Evolutionary conservation across 2,888 invertebrate species (phyloP).

Genomic region (Euzophera pinguis): DNA sequence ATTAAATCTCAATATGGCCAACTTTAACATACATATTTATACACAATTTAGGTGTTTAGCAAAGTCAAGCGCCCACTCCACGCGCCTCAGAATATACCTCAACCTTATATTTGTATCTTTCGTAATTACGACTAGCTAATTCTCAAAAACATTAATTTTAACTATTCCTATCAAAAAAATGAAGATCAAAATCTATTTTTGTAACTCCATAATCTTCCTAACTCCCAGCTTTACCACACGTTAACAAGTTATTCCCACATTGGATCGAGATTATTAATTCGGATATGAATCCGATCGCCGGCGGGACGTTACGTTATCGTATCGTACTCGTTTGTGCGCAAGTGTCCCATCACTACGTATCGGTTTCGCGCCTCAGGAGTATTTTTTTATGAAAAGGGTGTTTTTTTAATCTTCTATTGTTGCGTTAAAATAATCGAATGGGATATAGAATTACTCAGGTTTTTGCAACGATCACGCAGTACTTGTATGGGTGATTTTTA

Average conservation of each 20-base stretch:
- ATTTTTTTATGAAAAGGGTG: constrained; percentile 36
- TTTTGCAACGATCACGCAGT: not conserved
- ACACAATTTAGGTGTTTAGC: too few species aligned
- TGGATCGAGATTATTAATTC: constrained; percentile 70
- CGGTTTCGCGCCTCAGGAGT: constrained; percentile 49
- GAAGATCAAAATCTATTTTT: not conserved
- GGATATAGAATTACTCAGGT: not conserved
- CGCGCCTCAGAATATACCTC: too few species aligned
- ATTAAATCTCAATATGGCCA: too few species aligned
- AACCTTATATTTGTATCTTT: too few species aligned
- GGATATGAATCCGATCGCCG: constrained; percentile 70
- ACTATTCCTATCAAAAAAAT: too few species aligned
- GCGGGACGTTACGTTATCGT: constrained; percentile 49
- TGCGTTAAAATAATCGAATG: not conserved
- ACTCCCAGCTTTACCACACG: constrained; percentile 35
- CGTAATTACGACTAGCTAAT: too few species aligned
- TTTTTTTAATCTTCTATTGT: constrained; percentile 8
- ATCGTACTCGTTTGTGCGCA: constrained; percentile 25
- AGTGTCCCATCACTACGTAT: constrained; percentile 27
- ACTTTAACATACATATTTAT: too few species aligned
- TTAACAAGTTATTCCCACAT: constrained; percentile 60
- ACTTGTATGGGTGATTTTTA: not conserved
- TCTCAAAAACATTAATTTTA: too few species aligned
- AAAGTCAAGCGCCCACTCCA: too few species aligned
- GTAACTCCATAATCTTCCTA: not conserved